phyloP scores from a whole-genome alignment of 2,797 vertebrate species.

The Pogonophryne albipinna region DNA sequence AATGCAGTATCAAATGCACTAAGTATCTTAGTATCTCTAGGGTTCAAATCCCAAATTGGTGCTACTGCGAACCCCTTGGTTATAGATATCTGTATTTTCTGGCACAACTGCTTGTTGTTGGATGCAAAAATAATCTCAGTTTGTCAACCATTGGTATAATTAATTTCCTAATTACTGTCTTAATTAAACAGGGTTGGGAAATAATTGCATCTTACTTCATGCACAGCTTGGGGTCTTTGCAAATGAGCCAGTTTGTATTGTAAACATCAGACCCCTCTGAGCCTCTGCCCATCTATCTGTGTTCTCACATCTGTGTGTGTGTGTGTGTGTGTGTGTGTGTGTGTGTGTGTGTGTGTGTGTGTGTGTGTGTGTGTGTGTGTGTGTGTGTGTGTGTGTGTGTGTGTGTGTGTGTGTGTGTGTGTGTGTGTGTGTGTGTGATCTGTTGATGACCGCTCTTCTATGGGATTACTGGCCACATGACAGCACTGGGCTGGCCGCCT shows the following conservation, averaged over 20 bases:
- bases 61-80: not conserved
- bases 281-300: constrained; percentile 41
- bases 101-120: not conserved
- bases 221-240: constrained; percentile 30
- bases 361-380: not conserved
- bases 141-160: constrained; percentile 9
- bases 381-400: too few relatives aligned
- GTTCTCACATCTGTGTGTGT: constrained; percentile 7
- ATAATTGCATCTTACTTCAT: constrained; percentile 19
- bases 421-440: constrained; percentile 7
- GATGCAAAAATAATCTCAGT: not conserved
- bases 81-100: constrained; percentile 5
- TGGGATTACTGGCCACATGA: constrained; percentile 81
- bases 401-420: too few relatives aligned
- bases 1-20: too few relatives aligned
- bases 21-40: too few relatives aligned
- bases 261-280: constrained; percentile 44
- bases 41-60: not conserved
- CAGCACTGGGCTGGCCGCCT: constrained; percentile 72
- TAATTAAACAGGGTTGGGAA: constrained; percentile 34
- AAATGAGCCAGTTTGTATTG: constrained; percentile 39
- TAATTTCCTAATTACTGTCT: constrained; percentile 17
- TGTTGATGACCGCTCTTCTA: constrained; percentile 59
- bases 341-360: constrained; percentile 48
- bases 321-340: constrained; percentile 32